These are phyloP conservation scores for Lithophane ornitopus DNA, from an alignment of 2,888 invertebrate species.

Conservation along the genomic window DNA sequence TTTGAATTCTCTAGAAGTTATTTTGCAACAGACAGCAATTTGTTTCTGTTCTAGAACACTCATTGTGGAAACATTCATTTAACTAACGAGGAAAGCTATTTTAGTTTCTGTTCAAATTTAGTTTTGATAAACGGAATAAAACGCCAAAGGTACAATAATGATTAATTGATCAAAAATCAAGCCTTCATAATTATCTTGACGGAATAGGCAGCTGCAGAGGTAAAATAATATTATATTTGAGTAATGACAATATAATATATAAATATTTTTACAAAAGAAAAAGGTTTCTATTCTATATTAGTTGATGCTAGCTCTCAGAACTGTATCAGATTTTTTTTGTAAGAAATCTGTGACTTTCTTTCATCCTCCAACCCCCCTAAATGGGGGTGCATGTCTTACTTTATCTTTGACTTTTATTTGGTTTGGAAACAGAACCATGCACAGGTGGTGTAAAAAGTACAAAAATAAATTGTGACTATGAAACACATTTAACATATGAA, in stretches of 20 bases:
- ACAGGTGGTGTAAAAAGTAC: background rate
- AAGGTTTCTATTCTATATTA: background rate
- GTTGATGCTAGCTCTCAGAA: background rate
- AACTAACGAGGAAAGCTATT: slow-evolving; percentile 23
- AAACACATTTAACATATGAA: background rate
- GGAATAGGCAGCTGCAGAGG: background rate
- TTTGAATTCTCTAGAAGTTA: slow-evolving; percentile 34
- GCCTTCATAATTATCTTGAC: background rate
- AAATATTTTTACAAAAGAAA: background rate
- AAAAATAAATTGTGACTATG: background rate
- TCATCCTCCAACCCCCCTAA: too few species aligned
- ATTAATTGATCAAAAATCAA: background rate
- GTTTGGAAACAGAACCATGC: background rate
- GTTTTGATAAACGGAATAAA: background rate
- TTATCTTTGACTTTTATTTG: background rate
- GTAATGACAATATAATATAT: background rate
- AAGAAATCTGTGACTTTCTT: too few species aligned
- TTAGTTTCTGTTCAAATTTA: background rate
- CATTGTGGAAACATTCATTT: slow-evolving; percentile 20
- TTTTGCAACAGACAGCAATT: slow-evolving; percentile 42
- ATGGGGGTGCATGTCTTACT: too few species aligned
- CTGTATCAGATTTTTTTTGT: background rate
- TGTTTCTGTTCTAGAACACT: slow-evolving; percentile 36
- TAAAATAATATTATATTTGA: background rate
- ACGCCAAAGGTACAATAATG: background rate